These are phyloP conservation scores for Boleophthalmus pectinirostris DNA, from an alignment of 2,113 vertebrate species.

Conservation along the genomic window DNA sequence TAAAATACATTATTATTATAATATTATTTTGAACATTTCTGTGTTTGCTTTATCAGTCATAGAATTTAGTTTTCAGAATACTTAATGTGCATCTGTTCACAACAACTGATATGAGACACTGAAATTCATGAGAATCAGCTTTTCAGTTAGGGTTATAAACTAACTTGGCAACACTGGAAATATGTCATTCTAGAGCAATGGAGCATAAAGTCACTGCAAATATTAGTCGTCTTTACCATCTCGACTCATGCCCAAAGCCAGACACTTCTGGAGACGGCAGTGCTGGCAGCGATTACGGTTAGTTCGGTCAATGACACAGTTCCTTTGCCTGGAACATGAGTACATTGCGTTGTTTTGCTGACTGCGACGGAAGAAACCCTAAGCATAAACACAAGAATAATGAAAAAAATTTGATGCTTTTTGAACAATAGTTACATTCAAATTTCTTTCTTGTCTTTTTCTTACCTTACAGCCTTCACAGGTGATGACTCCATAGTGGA, in stretches of 20 bases:
- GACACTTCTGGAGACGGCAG: conserved; percentile 85
- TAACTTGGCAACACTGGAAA: background rate
- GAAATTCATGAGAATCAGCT: background rate
- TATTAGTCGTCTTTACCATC: conserved; percentile 82
- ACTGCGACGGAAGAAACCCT: conserved; percentile 92
- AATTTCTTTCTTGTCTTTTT: conserved; percentile 10
- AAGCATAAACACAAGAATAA: background rate
- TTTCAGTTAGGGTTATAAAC: background rate
- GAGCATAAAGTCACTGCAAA: background rate
- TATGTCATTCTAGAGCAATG: background rate
- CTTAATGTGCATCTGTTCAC: background rate
- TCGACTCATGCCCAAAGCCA: conserved; percentile 89
- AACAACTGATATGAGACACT: conserved; percentile 26
- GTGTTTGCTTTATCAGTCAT: no score
- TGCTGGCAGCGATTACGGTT: conserved; percentile 92
- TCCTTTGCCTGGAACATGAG: conserved; percentile 90
- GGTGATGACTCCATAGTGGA: conserved; percentile 93
- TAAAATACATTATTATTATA: no score
- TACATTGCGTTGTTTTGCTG: conserved; percentile 95
- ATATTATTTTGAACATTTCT: background rate
- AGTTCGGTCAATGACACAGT: conserved; percentile 90
- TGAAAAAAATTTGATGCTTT: background rate
- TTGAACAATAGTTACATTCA: background rate
- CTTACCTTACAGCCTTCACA: conserved; percentile 83
- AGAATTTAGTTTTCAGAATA: no score